Evolutionary conservation across 2,888 invertebrate genomes (phyloP).

Genomic region (Coelopa pilipes): DNA sequence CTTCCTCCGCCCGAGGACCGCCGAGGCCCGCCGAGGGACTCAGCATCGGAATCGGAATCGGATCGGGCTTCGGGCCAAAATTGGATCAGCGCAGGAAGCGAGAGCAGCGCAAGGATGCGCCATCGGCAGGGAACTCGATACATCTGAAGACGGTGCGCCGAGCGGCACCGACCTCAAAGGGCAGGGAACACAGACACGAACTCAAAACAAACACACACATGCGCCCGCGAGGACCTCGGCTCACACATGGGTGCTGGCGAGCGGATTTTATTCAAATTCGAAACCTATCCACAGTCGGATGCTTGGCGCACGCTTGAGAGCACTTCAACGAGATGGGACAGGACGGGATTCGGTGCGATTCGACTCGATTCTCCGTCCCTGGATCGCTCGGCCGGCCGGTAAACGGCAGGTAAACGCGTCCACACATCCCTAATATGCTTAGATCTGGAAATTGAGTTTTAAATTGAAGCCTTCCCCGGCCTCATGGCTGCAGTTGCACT

Average conservation of each 20-base stretch:
- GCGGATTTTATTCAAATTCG: neutral
- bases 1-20: slow-evolving; percentile 49
- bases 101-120: neutral
- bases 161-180: no score
- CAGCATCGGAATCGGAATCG: no score
- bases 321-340: no score
- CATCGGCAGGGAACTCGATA: no score
- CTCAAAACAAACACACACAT: neutral
- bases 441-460: neutral
- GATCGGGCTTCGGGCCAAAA: slow-evolving; percentile 1
- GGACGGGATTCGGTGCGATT: no score
- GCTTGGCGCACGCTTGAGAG: neutral
- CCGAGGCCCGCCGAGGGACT: no score
- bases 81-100: neutral
- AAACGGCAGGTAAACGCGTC: neutral
- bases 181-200: neutral
- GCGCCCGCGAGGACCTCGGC: neutral
- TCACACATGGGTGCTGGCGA: neutral
- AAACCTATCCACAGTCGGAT: neutral
- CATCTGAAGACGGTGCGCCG: no score
- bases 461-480: slow-evolving; percentile 4
- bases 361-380: neutral
- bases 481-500: neutral
- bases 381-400: neutral
- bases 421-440: slow-evolving; percentile 5